Percentiles rank a stretch among this genome's conserved stretches.
Evolutionary conservation across 2,888 invertebrate species (phyloP).

Genomic region (Temnothorax unifasciatus): DNA sequence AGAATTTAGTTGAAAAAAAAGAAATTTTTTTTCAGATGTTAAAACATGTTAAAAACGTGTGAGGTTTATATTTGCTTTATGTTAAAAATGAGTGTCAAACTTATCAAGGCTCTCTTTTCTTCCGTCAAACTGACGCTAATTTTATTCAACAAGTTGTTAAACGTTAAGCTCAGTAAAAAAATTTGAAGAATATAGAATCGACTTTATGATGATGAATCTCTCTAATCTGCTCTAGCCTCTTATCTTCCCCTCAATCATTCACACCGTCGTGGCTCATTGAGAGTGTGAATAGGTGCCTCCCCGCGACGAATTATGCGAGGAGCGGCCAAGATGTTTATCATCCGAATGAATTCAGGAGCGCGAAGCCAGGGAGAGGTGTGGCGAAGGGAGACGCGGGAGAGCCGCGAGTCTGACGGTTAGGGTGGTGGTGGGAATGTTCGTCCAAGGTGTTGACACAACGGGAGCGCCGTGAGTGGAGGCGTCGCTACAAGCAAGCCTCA

Average conservation of each 20-base stretch:
- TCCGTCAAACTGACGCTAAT: not conserved
- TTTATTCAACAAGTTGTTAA: not conserved
- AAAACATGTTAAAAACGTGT: not conserved
- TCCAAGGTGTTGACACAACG: constrained; percentile 83
- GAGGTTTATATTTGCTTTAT: not conserved
- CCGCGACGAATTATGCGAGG: constrained; percentile 77
- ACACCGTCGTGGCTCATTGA: constrained; percentile 65
- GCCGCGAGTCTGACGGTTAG: constrained; percentile 61
- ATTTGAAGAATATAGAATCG: not conserved
- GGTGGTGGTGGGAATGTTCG: constrained; percentile 76
- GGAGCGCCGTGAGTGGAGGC: constrained; percentile 79
- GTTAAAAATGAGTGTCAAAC: not conserved
- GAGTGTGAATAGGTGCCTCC: constrained; percentile 76
- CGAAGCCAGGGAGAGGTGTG: constrained; percentile 63
- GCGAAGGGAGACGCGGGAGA: constrained; percentile 65
- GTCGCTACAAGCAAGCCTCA: constrained; percentile 78
- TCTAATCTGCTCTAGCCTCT: not conserved
- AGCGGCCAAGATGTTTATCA: constrained; percentile 82
- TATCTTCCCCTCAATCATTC: constrained; percentile 59
- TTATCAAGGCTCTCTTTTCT: not conserved
- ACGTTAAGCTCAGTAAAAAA: not conserved
- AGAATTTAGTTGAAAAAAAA: not conserved
- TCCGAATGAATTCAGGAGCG: constrained; percentile 80
- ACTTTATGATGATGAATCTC: not conserved
- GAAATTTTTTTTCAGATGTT: not conserved